These are phyloP conservation scores for Drosophila testacea DNA, from an alignment of 2,888 invertebrate genomes.

Conservation along the genomic window DNA sequence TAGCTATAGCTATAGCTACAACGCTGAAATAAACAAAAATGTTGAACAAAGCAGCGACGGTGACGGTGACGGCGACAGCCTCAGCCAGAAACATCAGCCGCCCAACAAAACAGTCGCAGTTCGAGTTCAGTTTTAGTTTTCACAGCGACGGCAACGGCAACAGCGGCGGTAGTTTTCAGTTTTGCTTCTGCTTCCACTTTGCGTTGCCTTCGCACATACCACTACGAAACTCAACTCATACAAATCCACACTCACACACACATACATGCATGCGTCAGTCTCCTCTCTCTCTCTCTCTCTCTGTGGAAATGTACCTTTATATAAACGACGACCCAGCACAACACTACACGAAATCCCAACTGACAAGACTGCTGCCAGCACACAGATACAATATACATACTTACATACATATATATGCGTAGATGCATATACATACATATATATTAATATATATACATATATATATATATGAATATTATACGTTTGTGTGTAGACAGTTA, in stretches of 20 bases:
- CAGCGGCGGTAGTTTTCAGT: conserved; percentile 65
- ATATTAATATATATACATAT: conserved; percentile 23
- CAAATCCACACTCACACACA: conserved; percentile 39
- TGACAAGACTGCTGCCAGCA: conserved; percentile 76
- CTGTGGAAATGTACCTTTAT: conserved; percentile 78
- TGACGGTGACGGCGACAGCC: conserved; percentile 43
- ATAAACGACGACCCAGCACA: conserved; percentile 75
- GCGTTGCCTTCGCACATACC: conserved; percentile 74
- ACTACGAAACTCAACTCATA: conserved; percentile 59
- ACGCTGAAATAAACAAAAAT: conserved; percentile 80
- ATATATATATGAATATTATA: neutral
- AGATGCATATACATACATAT: conserved; percentile 33
- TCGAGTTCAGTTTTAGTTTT: conserved; percentile 77
- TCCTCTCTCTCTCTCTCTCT: conserved; percentile 11
- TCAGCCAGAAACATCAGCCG: conserved; percentile 51
- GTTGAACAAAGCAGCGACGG: conserved; percentile 67
- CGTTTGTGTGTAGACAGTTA: conserved; percentile 66
- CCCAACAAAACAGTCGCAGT: conserved; percentile 54
- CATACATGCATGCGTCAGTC: conserved; percentile 40
- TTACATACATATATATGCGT: conserved; percentile 47
- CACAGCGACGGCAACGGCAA: conserved; percentile 64
- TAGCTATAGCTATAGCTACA: conserved; percentile 55
- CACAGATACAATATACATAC: conserved; percentile 53
- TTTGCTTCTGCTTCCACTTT: conserved; percentile 55
- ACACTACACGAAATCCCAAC: conserved; percentile 82